Base-by-base conservation (phyloP, 2,888 invertebrate genomes). In the Cotesia congregata region DNA sequence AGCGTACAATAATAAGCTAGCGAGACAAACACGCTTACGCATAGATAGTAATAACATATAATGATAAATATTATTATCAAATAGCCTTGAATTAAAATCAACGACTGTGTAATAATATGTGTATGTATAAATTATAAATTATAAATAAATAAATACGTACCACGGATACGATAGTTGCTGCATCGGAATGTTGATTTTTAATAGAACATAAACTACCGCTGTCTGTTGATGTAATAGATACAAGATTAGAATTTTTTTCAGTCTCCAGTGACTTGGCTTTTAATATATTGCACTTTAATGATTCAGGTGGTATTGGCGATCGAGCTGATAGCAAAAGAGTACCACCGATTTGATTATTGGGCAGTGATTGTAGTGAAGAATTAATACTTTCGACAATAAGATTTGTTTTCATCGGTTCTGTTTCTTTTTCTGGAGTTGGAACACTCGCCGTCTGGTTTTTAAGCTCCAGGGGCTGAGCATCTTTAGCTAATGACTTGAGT, bases 251-350 rank as follows among this genome's bases (percentile, higher is more conserved):
- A 72, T 86, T 88, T 80, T 91, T 91, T 5, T 90, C 90, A 79
- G 92, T 92, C 81, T 92, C 92, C 72, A 92, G 86, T 77, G 92
- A 91, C 83, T 92, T 92, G 90, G 96, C 96, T 92, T 98, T 98
- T 74, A 98, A 91, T 88, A 98, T 97, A 90, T 96, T 98, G 90
- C 98, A 98, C 90, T 98, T 98, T 79, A 98, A 92, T 87, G 97
- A 96, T 81, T 97, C 96, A 6, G 96, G 96, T 67, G 97, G 97
- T 77, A 97, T 92, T 30, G 95, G 94, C 84, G 94, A 93, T 20
- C 89, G 88, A 12, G 89, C 87, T 30, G 90, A 88, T 76, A 88
- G 75, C 5, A 86, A 86, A 0, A 90, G 86, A 39, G 91, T 92
- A 60, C 92, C 92, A 82, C 93, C 91, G 82, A 93, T 93, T 85